phyloP scores from a whole-genome alignment of 2,797 vertebrate genomes.

The Bovichtus diacanthus region DNA sequence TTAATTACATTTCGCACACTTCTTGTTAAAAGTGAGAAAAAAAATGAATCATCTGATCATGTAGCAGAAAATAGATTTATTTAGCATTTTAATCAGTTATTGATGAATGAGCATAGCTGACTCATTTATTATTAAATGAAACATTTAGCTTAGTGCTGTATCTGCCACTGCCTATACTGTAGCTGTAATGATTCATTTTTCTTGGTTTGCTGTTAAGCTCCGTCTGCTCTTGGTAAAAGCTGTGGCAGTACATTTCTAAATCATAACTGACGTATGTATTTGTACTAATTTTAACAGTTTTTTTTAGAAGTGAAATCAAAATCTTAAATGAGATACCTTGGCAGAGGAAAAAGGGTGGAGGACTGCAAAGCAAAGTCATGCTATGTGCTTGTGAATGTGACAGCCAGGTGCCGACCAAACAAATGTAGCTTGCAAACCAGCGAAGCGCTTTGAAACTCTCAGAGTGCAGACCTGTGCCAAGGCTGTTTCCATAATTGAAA shows the following conservation, averaged over 20 bases:
- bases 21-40: constrained; percentile 44
- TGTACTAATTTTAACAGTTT: constrained; percentile 10
- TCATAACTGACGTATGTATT: constrained; percentile 41
- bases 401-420: background rate
- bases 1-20: constrained; percentile 34
- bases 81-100: constrained; percentile 59
- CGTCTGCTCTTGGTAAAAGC: constrained; percentile 15
- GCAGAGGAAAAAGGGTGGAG: background rate
- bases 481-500: too few relatives aligned
- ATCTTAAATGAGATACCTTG: background rate
- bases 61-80: constrained; percentile 41
- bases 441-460: background rate
- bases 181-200: constrained; percentile 34
- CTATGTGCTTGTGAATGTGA: background rate
- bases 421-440: background rate
- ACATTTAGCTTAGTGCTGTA: constrained; percentile 49
- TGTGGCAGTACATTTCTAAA: constrained; percentile 22
- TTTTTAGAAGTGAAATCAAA: background rate
- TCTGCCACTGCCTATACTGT: background rate
- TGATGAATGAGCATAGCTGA: constrained; percentile 50
- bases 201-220: constrained; percentile 24
- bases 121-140: constrained; percentile 59
- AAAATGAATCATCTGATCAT: constrained; percentile 54
- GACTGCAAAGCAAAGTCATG: background rate
- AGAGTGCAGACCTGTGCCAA: too few relatives aligned